Evolutionary conservation across 2,113 vertebrate species (phyloP).

Genomic region (Leucosticte australis): DNA sequence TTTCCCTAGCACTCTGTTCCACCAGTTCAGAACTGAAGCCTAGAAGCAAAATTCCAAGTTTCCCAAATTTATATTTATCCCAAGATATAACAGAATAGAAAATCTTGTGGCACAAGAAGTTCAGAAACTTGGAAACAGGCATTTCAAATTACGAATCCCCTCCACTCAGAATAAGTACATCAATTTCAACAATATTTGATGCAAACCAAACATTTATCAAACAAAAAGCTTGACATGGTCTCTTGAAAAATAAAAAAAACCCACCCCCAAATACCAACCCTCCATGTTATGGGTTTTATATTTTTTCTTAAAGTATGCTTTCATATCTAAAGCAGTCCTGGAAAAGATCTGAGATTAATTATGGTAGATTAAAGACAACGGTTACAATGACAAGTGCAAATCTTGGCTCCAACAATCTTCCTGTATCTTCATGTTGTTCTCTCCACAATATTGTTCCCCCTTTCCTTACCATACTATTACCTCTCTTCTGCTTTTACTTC

Average conservation of each 20-base stretch:
- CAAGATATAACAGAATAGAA: not conserved
- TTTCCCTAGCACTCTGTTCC: not conserved
- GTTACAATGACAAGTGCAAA: not conserved
- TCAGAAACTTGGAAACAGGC: not conserved
- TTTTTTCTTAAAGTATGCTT: not conserved
- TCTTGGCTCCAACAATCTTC: not conserved
- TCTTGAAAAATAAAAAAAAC: not conserved
- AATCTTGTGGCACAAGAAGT: not conserved
- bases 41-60: not conserved
- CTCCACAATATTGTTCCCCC: not conserved
- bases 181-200: not conserved
- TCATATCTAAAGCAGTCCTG: not conserved
- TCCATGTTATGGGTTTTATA: not conserved
- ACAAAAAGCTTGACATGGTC: not conserved
- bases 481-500: not conserved
- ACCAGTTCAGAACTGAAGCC: not conserved
- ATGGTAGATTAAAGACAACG: not conserved
- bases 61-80: not conserved
- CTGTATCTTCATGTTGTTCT: not conserved
- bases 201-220: not conserved
- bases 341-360: not conserved
- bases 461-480: not conserved
- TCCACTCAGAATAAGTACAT: not conserved
- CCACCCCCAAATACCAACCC: not conserved
- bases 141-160: not conserved